Evolutionary conservation across 2,113 vertebrate species (phyloP), one percentile per base, ranked within the genome.

Genomic region (Fulica atra): DNA sequence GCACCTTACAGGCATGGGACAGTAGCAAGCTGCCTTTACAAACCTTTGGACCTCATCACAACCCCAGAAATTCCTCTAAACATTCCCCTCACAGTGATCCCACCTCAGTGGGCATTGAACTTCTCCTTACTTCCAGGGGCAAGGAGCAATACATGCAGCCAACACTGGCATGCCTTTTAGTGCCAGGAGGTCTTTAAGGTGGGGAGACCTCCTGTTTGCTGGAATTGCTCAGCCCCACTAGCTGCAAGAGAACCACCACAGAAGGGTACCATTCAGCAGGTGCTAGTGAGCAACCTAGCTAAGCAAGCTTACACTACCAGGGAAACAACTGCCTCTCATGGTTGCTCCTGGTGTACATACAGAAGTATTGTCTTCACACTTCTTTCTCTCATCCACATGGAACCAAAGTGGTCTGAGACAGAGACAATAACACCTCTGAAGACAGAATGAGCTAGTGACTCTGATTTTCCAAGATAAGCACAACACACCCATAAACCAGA

Each of bases 401-500:
- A 90, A 70, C 3, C 40, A 20, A 71, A 92, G 36, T 11, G 19
- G 54, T 70, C 51, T 31, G 35, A 88, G 87, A 63, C 54, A 86
- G 9, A 79, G 40, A 36, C 26, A 81, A 4, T 44, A 82, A 44
- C 51, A 46, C 56, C 85, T 74, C 63, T 51, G 54, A 79, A 79
- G 60, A 76, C 42, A 80, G 57, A 77, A 29, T 40, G 79, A 71
- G 77, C 42, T 79, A 61, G 50, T 24, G 44, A 65, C 60, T 81
- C 44, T 1, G 8, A 80, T 92, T 93, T 83, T 79, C 73, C 66
- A 68, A 60, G 91, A 88, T 91, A 95, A 93, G 77, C 31, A 64
- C 86, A 83, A 81, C 66, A 91, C 87, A 63, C 95, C 93, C 88
- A 88, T 40, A 89, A 96, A 96, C 96, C 90, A 92, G 90, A 88